Evolutionary conservation across 2,113 vertebrate species (phyloP).

Genomic region (Zosterops hypoxanthus): DNA sequence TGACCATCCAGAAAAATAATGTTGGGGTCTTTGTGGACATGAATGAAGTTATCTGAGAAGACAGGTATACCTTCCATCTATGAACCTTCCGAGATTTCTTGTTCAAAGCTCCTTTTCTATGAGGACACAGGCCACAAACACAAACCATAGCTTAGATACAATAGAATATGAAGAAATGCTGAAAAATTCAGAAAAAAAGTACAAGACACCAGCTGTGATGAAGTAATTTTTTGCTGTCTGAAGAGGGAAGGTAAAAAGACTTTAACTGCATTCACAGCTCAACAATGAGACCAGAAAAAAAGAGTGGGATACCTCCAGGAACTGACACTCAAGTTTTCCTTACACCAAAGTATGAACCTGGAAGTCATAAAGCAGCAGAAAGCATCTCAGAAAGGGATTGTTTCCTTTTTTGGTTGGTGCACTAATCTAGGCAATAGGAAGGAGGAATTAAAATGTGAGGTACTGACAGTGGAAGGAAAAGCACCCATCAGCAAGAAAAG

Average conservation of each 20-base stretch:
- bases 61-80: fast-evolving
- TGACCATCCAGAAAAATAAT: not conserved
- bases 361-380: not conserved
- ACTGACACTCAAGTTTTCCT: not conserved
- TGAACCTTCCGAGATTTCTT: not conserved
- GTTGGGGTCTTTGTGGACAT: not conserved
- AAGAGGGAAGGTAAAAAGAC: not conserved
- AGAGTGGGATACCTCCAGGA: not conserved
- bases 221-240: not conserved
- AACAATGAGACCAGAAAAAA: not conserved
- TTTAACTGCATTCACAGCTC: not conserved
- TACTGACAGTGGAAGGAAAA: not conserved
- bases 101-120: not conserved
- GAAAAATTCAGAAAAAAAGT: not conserved
- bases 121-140: not conserved
- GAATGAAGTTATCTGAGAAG: not conserved
- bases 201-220: fast-evolving
- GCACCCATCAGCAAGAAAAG: not conserved
- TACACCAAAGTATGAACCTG: not conserved
- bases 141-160: not conserved
- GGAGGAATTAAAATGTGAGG: not conserved
- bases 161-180: not conserved
- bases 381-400: not conserved
- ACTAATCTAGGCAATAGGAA: not conserved
- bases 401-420: not conserved